Conservation (phyloP, 1,140 invertebrate species). For the Tachypleus tridentatus region DNA sequence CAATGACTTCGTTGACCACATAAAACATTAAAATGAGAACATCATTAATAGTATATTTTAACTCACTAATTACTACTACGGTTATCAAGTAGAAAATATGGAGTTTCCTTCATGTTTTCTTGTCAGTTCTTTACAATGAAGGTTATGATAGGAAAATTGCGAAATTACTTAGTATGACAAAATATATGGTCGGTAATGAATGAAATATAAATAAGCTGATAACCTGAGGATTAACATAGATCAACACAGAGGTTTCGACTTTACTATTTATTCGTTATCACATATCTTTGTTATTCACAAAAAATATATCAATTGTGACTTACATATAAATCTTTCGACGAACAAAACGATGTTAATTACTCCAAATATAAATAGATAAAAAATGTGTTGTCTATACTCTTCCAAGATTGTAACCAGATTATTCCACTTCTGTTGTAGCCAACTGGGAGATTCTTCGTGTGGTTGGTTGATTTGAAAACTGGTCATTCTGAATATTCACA, state of each 20-base stretch:
- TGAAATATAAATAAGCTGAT: too few species aligned
- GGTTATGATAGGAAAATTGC: too few species aligned
- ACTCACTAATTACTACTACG: too few species aligned
- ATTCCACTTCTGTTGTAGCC: constrained; percentile 65
- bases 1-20: too few species aligned
- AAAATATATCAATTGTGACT: neutral
- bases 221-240: too few species aligned
- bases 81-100: too few species aligned
- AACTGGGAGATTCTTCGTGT: constrained; percentile 56
- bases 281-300: neutral
- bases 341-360: constrained; percentile 87
- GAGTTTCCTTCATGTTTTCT: too few species aligned
- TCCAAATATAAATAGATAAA: constrained; percentile 94
- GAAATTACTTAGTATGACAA: too few species aligned
- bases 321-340: constrained; percentile 77
- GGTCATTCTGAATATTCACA: constrained; percentile 53
- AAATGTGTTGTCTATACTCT: constrained; percentile 97
- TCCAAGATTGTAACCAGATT: constrained; percentile 80
- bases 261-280: neutral
- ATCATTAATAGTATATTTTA: too few species aligned
- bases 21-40: too few species aligned
- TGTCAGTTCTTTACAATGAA: too few species aligned
- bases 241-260: neutral
- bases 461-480: constrained; percentile 77
- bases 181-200: too few species aligned